These are phyloP conservation scores for Epicampocera succincta DNA, from an alignment of 2,888 invertebrate genomes.

Conservation along the genomic window DNA sequence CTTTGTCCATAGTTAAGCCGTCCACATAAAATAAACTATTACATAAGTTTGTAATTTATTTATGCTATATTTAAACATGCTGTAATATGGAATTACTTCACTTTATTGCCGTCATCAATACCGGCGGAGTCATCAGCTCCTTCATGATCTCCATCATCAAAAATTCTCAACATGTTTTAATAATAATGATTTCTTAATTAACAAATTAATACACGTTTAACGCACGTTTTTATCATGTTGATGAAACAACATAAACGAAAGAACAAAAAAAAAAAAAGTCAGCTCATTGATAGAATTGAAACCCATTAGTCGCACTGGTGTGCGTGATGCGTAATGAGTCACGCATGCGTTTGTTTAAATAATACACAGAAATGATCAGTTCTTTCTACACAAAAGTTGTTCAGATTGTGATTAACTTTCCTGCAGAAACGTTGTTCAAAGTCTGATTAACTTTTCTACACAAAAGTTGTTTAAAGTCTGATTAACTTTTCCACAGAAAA, in stretches of 20 bases:
- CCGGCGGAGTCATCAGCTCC: conserved; percentile 26
- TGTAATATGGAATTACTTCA: conserved; percentile 42
- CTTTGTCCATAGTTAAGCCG: background rate
- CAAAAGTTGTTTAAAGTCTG: no score
- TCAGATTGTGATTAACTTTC: no score
- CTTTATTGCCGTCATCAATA: conserved; percentile 45
- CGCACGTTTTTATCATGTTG: conserved; percentile 49
- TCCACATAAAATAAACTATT: conserved; percentile 11
- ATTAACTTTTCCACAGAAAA: no score
- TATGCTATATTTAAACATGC: conserved; percentile 41
- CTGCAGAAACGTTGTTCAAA: no score
- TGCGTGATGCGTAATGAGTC: conserved; percentile 58
- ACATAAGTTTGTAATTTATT: conserved; percentile 24
- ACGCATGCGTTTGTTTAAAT: conserved; percentile 59
- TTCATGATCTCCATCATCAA: conserved; percentile 22
- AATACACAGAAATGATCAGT: background rate
- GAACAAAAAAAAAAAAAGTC: conserved; percentile 3
- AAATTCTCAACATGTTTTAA: conserved; percentile 50
- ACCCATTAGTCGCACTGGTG: conserved; percentile 39
- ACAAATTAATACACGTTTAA: conserved; percentile 68
- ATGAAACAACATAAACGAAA: conserved; percentile 6
- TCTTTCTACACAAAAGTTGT: no score
- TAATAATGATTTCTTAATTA: conserved; percentile 67
- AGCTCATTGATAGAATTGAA: conserved; percentile 57
- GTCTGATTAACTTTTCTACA: no score